These are phyloP conservation scores for Ateles fusciceps DNA, from an alignment of 2,797 vertebrate genomes.

Conservation along the genomic window DNA sequence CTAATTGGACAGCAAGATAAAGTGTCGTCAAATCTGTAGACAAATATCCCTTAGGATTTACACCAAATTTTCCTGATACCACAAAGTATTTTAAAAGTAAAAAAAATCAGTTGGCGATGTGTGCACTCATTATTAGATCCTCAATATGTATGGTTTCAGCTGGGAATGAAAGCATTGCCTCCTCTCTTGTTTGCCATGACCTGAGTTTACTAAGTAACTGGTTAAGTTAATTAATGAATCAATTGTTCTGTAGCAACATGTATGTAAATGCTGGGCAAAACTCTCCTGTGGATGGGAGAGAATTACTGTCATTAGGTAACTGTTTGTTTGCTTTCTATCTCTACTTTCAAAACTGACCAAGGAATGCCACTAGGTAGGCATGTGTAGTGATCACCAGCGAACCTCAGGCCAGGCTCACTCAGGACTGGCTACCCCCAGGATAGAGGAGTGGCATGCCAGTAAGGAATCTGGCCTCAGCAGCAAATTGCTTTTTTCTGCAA, in stretches of 20 bases:
- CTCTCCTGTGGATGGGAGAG: neutral
- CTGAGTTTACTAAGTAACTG: neutral
- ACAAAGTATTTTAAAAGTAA: conserved; percentile 14
- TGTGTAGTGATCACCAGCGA: neutral
- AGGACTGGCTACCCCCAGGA: neutral
- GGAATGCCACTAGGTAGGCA: neutral
- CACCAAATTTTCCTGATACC: neutral
- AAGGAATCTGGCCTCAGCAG: neutral
- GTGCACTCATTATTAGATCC: neutral
- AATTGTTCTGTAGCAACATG: neutral
- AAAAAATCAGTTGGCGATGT: neutral
- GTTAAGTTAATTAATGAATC: neutral
- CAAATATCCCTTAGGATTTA: neutral
- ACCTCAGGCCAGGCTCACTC: neutral
- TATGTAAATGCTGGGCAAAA: neutral
- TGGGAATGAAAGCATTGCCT: neutral
- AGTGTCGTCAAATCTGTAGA: neutral
- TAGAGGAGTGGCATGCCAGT: neutral
- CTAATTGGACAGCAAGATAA: neutral
- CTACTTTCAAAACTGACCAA: neutral
- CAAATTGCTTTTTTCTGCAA: neutral
- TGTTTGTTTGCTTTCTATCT: neutral
- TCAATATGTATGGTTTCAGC: neutral
- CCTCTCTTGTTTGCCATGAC: neutral
- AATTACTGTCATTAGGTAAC: neutral